Base-by-base conservation (phyloP, 92 coral and sea anemone species). In the Phenganax stokvisi region DNA sequence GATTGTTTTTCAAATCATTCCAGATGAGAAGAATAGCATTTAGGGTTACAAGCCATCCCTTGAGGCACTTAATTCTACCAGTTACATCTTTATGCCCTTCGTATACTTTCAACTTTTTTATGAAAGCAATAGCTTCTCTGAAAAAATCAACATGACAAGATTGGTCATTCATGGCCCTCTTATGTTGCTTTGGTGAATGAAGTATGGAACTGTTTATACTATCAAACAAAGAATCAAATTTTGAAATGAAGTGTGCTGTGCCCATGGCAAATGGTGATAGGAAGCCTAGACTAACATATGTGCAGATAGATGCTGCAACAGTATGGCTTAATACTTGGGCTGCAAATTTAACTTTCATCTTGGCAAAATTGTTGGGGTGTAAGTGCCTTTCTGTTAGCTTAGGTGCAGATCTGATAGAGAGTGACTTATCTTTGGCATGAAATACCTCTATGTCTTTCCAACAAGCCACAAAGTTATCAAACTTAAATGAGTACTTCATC, bases 381-480 rank as follows among this genome's bases (percentile, higher is more conserved):
- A 80, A 51, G 53, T 80, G 84, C 51, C 54, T 80, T 20, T 67
- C 75, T 15, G 84, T 64, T 47, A 80, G 67, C 51, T 80, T 80
- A 7, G 84, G 84, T 51, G 84, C 84, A 12, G 47, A 17, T 17
- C 84, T 51, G 27, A 80, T 70, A 60, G 73, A 10, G 17, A 64
- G 73, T 27, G 73, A 54, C 6, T 31, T 64, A 70, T 80, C 74
- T 28, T 58, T 63, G 13, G 12, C 59, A 51, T 15, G 59, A 56
- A 77, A 77, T 56, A 56, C 81, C 47, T 56, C 81, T 15, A 77
- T 58, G 54, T 57, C 69, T 30, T 77, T 77, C 81, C 81, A 77
- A 51, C 28, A 17, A 56, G 37, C 81, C 13, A 20, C 44, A 77
- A 44, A 28, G 13, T 74, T 53, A 57, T 53, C 80, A 51, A 57